Conservation (phyloP, 2,888 invertebrate species). For the Orthosia cruda region DNA sequence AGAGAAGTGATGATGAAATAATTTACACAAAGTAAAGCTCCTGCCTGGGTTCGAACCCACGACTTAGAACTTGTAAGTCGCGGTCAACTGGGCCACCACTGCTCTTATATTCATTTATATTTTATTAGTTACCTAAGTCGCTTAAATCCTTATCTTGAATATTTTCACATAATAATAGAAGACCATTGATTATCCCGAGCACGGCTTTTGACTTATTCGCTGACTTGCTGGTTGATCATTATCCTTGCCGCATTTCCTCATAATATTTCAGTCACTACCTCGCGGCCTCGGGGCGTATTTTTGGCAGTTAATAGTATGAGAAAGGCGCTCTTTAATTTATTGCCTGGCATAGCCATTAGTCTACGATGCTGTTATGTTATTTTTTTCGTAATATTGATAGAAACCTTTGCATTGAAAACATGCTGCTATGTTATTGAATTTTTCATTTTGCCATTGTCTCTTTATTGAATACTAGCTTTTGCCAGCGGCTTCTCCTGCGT, state of each 20-base stretch:
- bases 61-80: no score
- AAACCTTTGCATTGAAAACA: no score
- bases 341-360: slow-evolving; percentile 9
- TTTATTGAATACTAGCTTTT: no score
- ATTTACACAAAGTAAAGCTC: no score
- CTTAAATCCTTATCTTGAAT: slow-evolving; percentile 8
- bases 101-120: no score
- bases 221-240: slow-evolving; percentile 45
- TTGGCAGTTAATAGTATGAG: slow-evolving; percentile 25
- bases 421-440: no score
- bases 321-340: slow-evolving; percentile 41
- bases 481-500: no score
- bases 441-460: no score
- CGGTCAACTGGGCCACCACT: no score
- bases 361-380: background rate
- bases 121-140: background rate
- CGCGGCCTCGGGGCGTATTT: slow-evolving; percentile 19
- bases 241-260: slow-evolving; percentile 43
- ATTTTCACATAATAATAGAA: slow-evolving; percentile 13
- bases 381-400: background rate
- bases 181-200: slow-evolving; percentile 8
- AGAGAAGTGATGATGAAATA: no score
- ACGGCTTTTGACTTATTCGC: slow-evolving; percentile 21
- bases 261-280: slow-evolving; percentile 48
- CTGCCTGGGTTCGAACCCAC: no score